phyloP scores from a whole-genome alignment of 2,888 invertebrate genomes.

The Ochropleura leucogaster region DNA sequence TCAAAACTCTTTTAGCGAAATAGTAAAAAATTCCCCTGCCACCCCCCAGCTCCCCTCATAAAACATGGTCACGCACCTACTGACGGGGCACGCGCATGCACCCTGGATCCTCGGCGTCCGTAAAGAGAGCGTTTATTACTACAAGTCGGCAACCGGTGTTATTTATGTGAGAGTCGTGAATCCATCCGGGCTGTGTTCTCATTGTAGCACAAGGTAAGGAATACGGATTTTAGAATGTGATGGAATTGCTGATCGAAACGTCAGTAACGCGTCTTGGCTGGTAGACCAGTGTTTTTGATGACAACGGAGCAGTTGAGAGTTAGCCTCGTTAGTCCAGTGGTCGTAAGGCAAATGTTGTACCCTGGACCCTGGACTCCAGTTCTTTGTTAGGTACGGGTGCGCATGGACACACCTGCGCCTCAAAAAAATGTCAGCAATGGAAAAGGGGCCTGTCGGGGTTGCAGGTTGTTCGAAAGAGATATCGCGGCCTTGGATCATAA shows the following conservation, averaged over 20 bases:
- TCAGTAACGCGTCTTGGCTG: background rate
- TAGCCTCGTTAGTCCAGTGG: too few relatives aligned
- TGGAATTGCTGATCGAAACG: slow-evolving; percentile 9
- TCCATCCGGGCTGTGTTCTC: slow-evolving; percentile 52
- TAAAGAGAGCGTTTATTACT: slow-evolving; percentile 65
- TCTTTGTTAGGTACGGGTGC: too few relatives aligned
- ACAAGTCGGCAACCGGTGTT: slow-evolving; percentile 57
- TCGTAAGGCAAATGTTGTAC: too few relatives aligned
- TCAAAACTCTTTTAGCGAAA: slow-evolving; percentile 31
- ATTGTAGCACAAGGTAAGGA: slow-evolving; percentile 40
- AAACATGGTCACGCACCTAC: slow-evolving; percentile 34
- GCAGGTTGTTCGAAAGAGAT: too few relatives aligned
- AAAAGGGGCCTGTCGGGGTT: too few relatives aligned
- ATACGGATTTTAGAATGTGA: slow-evolving; percentile 15
- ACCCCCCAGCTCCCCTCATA: slow-evolving; percentile 14
- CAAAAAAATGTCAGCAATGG: too few relatives aligned
- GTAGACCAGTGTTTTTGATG: background rate
- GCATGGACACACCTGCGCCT: too few relatives aligned
- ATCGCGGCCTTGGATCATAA: too few relatives aligned
- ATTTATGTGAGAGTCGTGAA: slow-evolving; percentile 74
- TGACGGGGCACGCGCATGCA: slow-evolving; percentile 33
- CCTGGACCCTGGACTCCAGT: too few relatives aligned
- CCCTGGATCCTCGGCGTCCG: slow-evolving; percentile 38
- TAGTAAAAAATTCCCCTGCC: slow-evolving; percentile 4
- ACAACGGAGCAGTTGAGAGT: too few relatives aligned